Percentiles rank a stretch among this genome's conserved stretches.
phyloP scores from a whole-genome alignment of 1,140 invertebrate genomes.

The Leguminivora glycinivorella region DNA sequence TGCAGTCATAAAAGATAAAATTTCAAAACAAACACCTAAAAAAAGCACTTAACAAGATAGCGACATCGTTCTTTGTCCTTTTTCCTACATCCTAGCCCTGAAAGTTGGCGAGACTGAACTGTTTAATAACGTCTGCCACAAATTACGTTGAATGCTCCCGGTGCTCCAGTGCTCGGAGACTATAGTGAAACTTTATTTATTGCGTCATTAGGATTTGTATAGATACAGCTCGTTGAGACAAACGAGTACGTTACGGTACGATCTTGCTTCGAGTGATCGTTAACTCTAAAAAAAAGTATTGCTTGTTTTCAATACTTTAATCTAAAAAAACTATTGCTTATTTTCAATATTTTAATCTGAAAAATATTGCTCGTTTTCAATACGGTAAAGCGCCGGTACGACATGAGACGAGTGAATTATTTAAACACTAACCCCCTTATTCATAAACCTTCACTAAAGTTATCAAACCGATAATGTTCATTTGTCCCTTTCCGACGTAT shows the following conservation, averaged over 20 bases:
- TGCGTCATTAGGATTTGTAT: constrained; percentile 23
- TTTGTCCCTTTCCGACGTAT: too few species aligned
- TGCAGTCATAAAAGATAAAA: not conserved
- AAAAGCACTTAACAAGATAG: not conserved
- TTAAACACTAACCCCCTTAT: too few species aligned
- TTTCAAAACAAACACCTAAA: not conserved
- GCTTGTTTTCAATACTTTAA: too few species aligned
- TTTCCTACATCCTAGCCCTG: constrained; percentile 34
- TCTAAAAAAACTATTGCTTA: too few species aligned
- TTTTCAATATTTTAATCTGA: too few species aligned
- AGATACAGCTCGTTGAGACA: not conserved
- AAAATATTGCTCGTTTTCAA: too few species aligned
- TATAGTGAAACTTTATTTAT: constrained; percentile 23
- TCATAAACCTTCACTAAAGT: too few species aligned
- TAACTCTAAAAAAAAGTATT: not conserved
- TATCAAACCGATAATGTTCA: too few species aligned
- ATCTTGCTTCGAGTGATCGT: not conserved
- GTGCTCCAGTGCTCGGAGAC: not conserved
- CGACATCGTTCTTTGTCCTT: constrained; percentile 11
- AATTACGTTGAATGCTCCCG: constrained; percentile 32
- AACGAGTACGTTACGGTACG: not conserved
- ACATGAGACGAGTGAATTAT: too few species aligned
- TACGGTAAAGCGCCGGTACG: too few species aligned
- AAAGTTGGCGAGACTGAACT: constrained; percentile 39
- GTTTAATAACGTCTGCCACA: constrained; percentile 42